A percentile compares a stretch with the other conserved stretches of the same genome.
Evolutionary conservation across 2,888 invertebrate species (phyloP).

Genomic region (Scaptomyza caliginosa): DNA sequence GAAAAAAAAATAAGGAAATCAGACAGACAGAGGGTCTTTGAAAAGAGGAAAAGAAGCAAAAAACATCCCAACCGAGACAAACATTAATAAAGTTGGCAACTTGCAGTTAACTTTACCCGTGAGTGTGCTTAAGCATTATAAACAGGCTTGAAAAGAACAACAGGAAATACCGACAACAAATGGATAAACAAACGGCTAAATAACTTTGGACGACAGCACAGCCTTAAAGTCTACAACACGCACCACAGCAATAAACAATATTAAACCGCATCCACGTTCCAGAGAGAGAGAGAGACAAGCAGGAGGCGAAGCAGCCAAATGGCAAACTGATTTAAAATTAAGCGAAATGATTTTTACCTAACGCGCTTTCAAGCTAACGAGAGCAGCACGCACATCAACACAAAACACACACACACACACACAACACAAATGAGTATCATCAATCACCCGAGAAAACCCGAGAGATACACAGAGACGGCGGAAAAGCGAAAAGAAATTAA

Average conservation of each 20-base stretch:
- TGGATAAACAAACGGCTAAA: conserved; percentile 68
- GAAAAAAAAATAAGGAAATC: conserved; percentile 32
- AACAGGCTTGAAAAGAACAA: conserved; percentile 40
- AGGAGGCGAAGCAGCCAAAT: conserved; percentile 46
- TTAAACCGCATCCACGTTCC: conserved; percentile 51
- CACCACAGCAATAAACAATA: conserved; percentile 72
- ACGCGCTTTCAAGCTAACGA: conserved; percentile 21
- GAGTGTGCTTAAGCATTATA: conserved; percentile 77
- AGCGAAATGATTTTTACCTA: conserved; percentile 71
- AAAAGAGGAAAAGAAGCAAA: conserved; percentile 16
- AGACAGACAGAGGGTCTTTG: conserved; percentile 48
- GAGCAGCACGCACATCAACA: conserved; percentile 14
- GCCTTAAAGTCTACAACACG: conserved; percentile 68
- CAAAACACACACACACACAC: conserved; percentile 7
- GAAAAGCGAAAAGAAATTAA: conserved; percentile 5
- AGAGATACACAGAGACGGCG: too few relatives aligned
- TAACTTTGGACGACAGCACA: conserved; percentile 53
- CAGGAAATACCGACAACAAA: too few relatives aligned
- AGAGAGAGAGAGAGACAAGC: background rate
- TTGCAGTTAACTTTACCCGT: conserved; percentile 75
- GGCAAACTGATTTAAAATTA: conserved; percentile 78
- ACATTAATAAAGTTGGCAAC: conserved; percentile 76
- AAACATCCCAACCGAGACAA: conserved; percentile 32
- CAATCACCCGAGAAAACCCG: conserved; percentile 56
- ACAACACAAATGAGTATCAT: conserved; percentile 71